Conservation (phyloP, 2,888 invertebrate species). For the Nomada flava region DNA sequence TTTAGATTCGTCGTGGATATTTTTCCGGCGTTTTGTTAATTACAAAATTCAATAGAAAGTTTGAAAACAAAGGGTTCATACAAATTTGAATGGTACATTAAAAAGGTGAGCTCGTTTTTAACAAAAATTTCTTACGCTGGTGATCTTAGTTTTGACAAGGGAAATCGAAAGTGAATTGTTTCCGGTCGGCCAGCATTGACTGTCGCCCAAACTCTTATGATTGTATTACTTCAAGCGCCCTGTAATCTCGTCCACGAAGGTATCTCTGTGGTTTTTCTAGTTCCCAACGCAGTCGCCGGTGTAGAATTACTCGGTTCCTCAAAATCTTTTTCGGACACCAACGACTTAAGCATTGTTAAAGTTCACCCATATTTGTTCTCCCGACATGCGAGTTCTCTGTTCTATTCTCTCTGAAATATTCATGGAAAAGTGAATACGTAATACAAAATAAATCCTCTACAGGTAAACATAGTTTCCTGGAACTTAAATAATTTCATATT, state of each 20-base stretch:
- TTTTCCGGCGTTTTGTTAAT: too few species aligned
- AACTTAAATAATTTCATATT: too few species aligned
- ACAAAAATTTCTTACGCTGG: background rate
- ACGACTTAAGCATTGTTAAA: background rate
- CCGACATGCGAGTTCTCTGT: too few species aligned
- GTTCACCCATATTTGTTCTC: background rate
- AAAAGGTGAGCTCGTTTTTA: background rate
- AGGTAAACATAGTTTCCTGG: too few species aligned
- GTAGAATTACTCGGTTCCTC: conserved; percentile 54
- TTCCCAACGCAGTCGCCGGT: conserved; percentile 59
- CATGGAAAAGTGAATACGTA: too few species aligned
- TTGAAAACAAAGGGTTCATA: background rate
- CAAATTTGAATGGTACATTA: background rate
- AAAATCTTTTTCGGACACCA: conserved; percentile 13
- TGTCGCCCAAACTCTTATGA: conserved; percentile 43
- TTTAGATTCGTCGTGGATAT: too few species aligned
- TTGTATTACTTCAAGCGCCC: conserved; percentile 57
- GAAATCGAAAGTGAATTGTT: conserved; percentile 59
- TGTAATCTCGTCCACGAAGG: conserved; percentile 68
- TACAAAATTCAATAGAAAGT: too few species aligned
- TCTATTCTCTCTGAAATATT: too few species aligned
- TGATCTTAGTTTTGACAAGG: conserved; percentile 15
- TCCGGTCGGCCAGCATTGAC: conserved; percentile 48
- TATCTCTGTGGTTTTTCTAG: conserved; percentile 72
- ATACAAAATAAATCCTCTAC: too few species aligned